Evolutionary conservation across 1,140 invertebrate genomes (phyloP).

Genomic region (Drosophila sp.): DNA sequence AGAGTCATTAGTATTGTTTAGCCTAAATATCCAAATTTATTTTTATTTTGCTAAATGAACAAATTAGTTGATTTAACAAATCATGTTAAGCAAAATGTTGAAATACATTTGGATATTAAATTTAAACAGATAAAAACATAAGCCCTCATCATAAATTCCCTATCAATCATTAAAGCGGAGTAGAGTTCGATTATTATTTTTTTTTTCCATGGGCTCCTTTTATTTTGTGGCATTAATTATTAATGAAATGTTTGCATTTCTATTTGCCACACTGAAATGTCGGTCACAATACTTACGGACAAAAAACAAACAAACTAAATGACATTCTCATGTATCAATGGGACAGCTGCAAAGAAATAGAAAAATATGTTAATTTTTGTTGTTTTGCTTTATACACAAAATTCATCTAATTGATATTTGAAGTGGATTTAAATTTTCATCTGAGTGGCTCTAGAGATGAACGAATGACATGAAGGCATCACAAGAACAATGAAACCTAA

Average conservation of each 20-base stretch:
- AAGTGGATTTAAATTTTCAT: constrained; percentile 35
- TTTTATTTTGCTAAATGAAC: no score
- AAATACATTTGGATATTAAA: background rate
- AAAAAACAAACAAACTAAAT: constrained; percentile 20
- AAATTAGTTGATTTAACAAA: background rate
- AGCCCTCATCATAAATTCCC: constrained; percentile 22
- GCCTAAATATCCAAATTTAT: no score
- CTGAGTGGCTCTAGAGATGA: background rate
- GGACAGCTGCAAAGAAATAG: background rate
- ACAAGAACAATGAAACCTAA: constrained; percentile 32
- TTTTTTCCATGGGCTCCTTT: constrained; percentile 37
- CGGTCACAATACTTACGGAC: constrained; percentile 49
- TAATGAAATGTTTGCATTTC: constrained; percentile 59
- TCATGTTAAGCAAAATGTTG: background rate
- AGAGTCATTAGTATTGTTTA: no score
- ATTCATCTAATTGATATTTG: constrained; percentile 55
- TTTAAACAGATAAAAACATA: constrained; percentile 29
- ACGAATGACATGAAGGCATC: background rate
- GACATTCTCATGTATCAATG: constrained; percentile 46
- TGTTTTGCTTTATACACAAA: constrained; percentile 24
- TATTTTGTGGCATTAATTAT: constrained; percentile 41
- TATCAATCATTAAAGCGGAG: constrained; percentile 53
- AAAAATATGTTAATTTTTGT: constrained; percentile 49
- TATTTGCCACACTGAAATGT: constrained; percentile 30
- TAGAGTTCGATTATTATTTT: background rate